Evolutionary conservation across 2,888 invertebrate genomes (phyloP).

Genomic region (Meloe dianella): DNA sequence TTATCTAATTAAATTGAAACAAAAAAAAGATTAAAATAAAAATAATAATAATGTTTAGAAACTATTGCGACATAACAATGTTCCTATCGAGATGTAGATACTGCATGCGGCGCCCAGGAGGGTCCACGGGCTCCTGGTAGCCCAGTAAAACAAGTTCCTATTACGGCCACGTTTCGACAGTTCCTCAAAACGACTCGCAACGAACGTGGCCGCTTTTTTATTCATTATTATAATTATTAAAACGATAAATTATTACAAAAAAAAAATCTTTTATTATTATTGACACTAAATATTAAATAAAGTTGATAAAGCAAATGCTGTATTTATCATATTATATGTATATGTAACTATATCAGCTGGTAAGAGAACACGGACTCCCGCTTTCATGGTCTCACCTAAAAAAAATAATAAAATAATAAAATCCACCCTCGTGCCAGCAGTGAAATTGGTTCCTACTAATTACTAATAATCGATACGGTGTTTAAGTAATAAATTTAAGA

Average conservation of each 20-base stretch:
- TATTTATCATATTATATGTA: constrained; percentile 61
- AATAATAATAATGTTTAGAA: constrained; percentile 24
- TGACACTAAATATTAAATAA: constrained; percentile 56
- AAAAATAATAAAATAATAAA: constrained; percentile 13
- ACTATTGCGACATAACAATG: constrained; percentile 57
- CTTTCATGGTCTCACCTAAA: constrained; percentile 47
- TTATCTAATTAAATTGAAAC: constrained; percentile 12
- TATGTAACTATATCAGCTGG: constrained; percentile 61
- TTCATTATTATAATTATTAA: constrained; percentile 58
- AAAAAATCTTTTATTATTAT: constrained; percentile 58
- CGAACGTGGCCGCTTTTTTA: constrained; percentile 59
- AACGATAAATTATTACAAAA: constrained; percentile 57
- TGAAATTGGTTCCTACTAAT: constrained; percentile 63
- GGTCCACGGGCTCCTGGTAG: constrained; percentile 54
- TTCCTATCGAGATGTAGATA: constrained; percentile 61
- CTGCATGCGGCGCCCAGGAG: constrained; percentile 58
- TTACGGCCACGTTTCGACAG: constrained; percentile 55
- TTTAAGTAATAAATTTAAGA: constrained; percentile 55
- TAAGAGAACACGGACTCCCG: constrained; percentile 52
- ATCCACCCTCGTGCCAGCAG: constrained; percentile 54
- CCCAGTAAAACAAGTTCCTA: constrained; percentile 63
- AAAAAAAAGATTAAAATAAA: constrained; percentile 19
- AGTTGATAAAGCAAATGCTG: constrained; percentile 61
- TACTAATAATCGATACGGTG: constrained; percentile 61
- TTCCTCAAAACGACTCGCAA: constrained; percentile 58